Base-by-base conservation (phyloP, 2,888 invertebrate genomes). In the Rhopalosiphum nymphaeae region DNA sequence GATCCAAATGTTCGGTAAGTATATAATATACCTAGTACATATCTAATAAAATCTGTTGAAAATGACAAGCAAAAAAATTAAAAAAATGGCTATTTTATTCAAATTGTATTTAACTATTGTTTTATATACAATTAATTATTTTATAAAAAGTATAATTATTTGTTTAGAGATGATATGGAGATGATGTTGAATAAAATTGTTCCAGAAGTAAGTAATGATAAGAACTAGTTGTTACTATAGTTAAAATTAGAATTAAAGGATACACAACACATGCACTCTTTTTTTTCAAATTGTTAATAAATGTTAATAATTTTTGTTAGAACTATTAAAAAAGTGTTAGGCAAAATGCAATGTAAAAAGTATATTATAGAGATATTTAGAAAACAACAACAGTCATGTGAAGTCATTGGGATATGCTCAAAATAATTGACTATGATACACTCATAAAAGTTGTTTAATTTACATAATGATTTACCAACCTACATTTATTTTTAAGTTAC, bases 161-260 rank as follows among this genome's bases (percentile, higher is more conserved):
- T 95, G 95, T 96, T 95, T 95, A 97, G 99, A 96, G 98, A 98
- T 96, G 99, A 99, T 96, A 99, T 99, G 98, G 99, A 99, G 97
- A 99, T 99, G 98, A 99, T 99, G 98, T 97, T 99, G 96, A 99
- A 99, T 96, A 99, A 98, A 97, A 98, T 99, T 96, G 98, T 99
- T 96, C 99, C 99, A 96, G 99, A 99, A 96, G 97, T 97, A 94
- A 95, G 95, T 94, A 56, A 42, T 94, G 7, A 85, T 56, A 36
- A n/a, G 44, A 57, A 86, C 16, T 44, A 88, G 1, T 5, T 1
- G 78, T 21, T 36, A 78, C 1, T 67, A 67, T n/a, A 67, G 67
- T 67, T 67, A 16, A 67, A 13, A 67, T 36, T 5, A 67, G 16
- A 2, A 36, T 67, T 67, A 67, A 78, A n/a, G 3, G 0, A 61